phyloP scores from a whole-genome alignment of 64 coral and sea anemone species.

The Hydrozoanthus tunicans region DNA sequence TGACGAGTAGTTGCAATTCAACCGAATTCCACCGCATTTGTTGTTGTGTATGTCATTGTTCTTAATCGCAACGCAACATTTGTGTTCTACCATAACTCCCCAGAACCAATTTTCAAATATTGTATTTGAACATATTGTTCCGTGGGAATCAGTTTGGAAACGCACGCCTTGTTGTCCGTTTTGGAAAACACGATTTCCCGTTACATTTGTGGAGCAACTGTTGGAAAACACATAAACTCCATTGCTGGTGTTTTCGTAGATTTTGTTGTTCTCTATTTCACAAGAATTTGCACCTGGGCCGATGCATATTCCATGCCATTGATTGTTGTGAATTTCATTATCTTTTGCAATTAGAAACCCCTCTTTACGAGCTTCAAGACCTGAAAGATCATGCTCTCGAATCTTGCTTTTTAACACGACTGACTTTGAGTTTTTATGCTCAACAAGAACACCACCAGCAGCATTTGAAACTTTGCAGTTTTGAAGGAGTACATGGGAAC shows the following conservation, averaged over 20 bases:
- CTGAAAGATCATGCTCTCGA: neutral
- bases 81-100: neutral
- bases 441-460: conserved; percentile 7
- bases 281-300: neutral
- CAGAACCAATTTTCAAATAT: conserved; percentile 39
- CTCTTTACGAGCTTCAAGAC: neutral
- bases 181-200: neutral
- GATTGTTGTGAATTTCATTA: neutral
- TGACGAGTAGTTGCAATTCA: conserved; percentile 1
- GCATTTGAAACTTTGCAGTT: neutral
- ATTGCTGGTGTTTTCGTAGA: neutral
- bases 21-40: conserved; percentile 6
- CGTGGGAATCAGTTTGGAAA: neutral
- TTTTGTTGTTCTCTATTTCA: neutral
- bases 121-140: neutral
- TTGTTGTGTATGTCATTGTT: conserved; percentile 31
- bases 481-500: no score
- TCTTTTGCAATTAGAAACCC: neutral
- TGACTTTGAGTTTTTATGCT: no score
- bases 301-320: conserved; percentile 26
- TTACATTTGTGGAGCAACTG: neutral
- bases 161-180: neutral
- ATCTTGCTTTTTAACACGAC: conserved; percentile 12
- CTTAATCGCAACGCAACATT: neutral
- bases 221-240: neutral